A percentile compares a stretch with the other conserved stretches of the same genome.
phyloP scores from a whole-genome alignment of 1,140 invertebrate genomes.

The Rhizoglyphus robini region DNA sequence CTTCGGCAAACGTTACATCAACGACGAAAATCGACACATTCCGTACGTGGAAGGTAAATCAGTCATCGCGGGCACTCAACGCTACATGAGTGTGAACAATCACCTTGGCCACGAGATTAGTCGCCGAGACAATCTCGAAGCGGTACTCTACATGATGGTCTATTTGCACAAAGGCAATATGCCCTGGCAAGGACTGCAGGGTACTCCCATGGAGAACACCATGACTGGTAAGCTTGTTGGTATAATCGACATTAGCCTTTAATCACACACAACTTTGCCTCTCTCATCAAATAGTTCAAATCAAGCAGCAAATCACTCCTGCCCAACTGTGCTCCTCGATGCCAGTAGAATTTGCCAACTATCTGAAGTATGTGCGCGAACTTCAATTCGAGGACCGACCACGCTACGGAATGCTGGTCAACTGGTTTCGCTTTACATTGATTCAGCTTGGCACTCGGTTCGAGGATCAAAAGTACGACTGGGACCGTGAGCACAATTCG shows the following conservation, averaged over 20 bases:
- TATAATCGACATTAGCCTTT: conserved; percentile 49
- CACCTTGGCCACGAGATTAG: conserved; percentile 64
- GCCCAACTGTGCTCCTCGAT: conserved; percentile 93
- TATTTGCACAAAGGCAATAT: conserved; percentile 96
- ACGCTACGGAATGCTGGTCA: conserved; percentile 42
- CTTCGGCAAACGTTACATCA: conserved; percentile 43
- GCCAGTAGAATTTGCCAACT: conserved; percentile 71
- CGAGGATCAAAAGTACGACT: conserved; percentile 3
- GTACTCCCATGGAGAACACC: conserved; percentile 94
- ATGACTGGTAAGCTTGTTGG: no score
- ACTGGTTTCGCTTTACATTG: conserved; percentile 37
- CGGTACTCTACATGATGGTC: conserved; percentile 99
- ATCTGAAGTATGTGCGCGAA: conserved; percentile 50
- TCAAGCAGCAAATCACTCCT: conserved; percentile 90
- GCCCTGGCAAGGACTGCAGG: conserved; percentile 98
- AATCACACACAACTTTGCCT: no score
- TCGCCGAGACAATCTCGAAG: conserved; percentile 95
- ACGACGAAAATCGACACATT: not conserved
- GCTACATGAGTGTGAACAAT: conserved; percentile 29
- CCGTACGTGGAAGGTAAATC: conserved; percentile 39
- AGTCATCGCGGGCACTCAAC: conserved; percentile 46
- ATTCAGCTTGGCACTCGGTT: not conserved
- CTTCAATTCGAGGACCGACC: conserved; percentile 47
- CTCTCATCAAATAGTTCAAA: conserved; percentile 96
- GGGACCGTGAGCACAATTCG: conserved; percentile 5